Percentiles rank a stretch among this genome's conserved stretches.
phyloP scores from a whole-genome alignment of 2,888 invertebrate species.

The Ypsolopha sequella region DNA sequence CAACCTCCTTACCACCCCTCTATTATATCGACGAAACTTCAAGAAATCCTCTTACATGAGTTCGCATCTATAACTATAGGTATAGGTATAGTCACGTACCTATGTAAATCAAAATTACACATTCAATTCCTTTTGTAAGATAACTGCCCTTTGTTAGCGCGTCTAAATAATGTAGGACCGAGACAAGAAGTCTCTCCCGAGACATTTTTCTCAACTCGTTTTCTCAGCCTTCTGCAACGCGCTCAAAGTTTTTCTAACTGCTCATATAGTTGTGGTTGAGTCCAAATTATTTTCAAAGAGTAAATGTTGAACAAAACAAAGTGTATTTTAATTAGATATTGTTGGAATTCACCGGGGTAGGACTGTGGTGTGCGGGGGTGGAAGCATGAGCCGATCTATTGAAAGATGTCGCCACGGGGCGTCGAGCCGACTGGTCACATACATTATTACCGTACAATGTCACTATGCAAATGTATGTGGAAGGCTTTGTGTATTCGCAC shows the following conservation, averaged over 20 bases:
- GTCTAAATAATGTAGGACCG: not conserved
- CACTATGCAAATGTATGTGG: slow-evolving; percentile 70
- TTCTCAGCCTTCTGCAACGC: not conserved
- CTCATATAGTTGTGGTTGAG: too few species aligned
- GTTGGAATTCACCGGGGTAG: slow-evolving; percentile 6
- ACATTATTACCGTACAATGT: slow-evolving; percentile 69
- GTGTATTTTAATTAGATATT: slow-evolving; percentile 32
- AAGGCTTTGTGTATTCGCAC: slow-evolving; percentile 67
- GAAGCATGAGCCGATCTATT: slow-evolving; percentile 42
- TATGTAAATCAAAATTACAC: slow-evolving; percentile 35
- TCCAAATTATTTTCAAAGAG: too few species aligned
- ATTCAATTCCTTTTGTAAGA: slow-evolving; percentile 10
- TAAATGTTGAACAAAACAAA: too few species aligned
- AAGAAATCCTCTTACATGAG: slow-evolving; percentile 62
- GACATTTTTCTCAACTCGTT: not conserved
- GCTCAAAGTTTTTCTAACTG: too few species aligned
- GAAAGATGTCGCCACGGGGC: slow-evolving; percentile 54
- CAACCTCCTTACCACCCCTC: slow-evolving; percentile 33
- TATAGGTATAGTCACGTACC: slow-evolving; percentile 41
- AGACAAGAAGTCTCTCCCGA: not conserved
- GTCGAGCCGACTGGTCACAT: slow-evolving; percentile 62
- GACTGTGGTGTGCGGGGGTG: slow-evolving; percentile 15
- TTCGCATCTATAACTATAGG: slow-evolving; percentile 7
- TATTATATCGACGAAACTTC: slow-evolving; percentile 63
- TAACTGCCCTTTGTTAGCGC: not conserved